Evolutionary conservation across 2,888 invertebrate species (phyloP).

Genomic region (Drosophila diplacantha): DNA sequence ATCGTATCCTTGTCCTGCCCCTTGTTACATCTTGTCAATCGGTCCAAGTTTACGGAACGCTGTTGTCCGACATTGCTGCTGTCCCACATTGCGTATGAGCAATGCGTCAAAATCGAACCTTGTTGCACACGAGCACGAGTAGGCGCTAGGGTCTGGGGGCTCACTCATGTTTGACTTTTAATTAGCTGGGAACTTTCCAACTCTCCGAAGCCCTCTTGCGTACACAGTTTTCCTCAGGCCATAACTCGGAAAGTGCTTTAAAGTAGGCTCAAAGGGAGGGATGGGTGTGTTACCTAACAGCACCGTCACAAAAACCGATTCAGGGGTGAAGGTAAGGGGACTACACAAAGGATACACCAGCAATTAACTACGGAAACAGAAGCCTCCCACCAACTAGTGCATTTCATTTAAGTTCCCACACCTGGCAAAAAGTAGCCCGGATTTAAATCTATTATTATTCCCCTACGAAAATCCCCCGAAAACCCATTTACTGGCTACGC

Average conservation of each 20-base stretch:
- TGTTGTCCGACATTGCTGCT: slow-evolving; percentile 26
- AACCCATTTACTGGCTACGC: slow-evolving; percentile 35
- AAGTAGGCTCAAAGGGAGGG: slow-evolving; percentile 16
- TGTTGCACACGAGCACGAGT: slow-evolving; percentile 1
- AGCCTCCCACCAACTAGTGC: background rate
- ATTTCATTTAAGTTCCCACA: slow-evolving; percentile 23
- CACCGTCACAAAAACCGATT: background rate
- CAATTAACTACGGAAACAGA: slow-evolving; percentile 22
- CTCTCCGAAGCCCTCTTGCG: background rate
- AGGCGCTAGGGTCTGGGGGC: slow-evolving; percentile 1
- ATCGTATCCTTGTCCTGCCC: slow-evolving; percentile 1
- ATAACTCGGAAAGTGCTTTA: slow-evolving; percentile 24
- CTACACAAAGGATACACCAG: slow-evolving; percentile 2
- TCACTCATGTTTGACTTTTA: slow-evolving; percentile 29
- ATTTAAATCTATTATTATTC: slow-evolving; percentile 33
- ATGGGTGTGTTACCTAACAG: background rate
- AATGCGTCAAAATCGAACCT: slow-evolving; percentile 25
- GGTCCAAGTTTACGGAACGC: slow-evolving; percentile 22
- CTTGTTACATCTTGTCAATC: slow-evolving; percentile 26
- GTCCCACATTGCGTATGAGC: slow-evolving; percentile 37
- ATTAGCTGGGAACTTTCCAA: slow-evolving; percentile 20
- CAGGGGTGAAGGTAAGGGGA: slow-evolving; percentile 16
- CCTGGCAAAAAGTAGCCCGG: background rate
- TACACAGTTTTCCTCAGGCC: background rate
- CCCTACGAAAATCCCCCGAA: slow-evolving; percentile 11